Evolutionary conservation across 2,113 vertebrate genomes (phyloP).

Genomic region (Amphiprion ocellaris): DNA sequence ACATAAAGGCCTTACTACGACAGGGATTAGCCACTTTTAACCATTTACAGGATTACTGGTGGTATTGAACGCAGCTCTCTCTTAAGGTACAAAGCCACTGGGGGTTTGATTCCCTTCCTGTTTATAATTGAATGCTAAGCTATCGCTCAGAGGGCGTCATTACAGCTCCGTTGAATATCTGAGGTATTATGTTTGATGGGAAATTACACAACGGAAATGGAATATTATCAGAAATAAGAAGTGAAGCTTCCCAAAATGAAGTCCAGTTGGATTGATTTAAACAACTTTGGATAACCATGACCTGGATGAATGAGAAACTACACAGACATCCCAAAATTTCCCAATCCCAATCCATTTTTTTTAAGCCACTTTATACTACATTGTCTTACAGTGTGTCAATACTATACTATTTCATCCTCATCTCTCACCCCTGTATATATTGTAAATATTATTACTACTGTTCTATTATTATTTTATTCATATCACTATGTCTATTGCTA

Average conservation of each 20-base stretch:
- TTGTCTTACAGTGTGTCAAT: no score
- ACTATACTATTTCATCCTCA: no score
- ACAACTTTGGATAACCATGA: no score
- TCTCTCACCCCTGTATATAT: no score
- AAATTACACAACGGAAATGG: not conserved
- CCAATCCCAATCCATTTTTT: no score
- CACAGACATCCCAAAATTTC: no score
- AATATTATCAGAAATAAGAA: conserved; percentile 17
- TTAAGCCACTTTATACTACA: no score
- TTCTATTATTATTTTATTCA: no score
- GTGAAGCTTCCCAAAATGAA: not conserved
- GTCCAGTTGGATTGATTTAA: no score
- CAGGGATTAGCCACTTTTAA: conserved; percentile 59
- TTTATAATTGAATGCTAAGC: conserved; percentile 51
- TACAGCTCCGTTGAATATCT: conserved; percentile 21
- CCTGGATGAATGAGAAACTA: no score
- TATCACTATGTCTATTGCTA: no score
- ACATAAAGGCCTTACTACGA: conserved; percentile 41
- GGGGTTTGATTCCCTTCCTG: not conserved
- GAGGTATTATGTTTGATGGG: not conserved
- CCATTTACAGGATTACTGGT: conserved; percentile 56
- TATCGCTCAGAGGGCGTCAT: conserved; percentile 22
- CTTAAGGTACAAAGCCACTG: conserved; percentile 31
- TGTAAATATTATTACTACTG: no score
- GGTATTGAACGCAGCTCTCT: conserved; percentile 24